These are phyloP conservation scores for Odontomyia ornata DNA, from an alignment of 2,888 invertebrate genomes.

Conservation along the genomic window DNA sequence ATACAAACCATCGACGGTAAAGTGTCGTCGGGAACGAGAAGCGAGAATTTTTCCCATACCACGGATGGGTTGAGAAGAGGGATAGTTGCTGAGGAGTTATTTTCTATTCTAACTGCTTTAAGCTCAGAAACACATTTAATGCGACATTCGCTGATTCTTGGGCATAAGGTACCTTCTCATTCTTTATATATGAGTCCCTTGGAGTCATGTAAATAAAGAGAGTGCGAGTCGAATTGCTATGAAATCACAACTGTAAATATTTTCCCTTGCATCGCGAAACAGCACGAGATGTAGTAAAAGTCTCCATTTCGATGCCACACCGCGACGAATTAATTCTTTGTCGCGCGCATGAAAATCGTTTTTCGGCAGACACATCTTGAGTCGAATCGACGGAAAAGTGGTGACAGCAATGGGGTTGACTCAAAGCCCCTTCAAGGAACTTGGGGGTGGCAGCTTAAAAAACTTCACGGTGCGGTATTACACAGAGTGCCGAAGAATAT, in stretches of 20 bases:
- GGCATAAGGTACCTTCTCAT: neutral
- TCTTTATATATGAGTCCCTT: neutral
- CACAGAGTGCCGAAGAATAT: neutral
- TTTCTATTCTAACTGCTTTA: neutral
- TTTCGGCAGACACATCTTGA: neutral
- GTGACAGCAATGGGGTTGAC: neutral
- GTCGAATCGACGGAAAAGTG: neutral
- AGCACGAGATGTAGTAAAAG: neutral
- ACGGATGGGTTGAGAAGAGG: neutral
- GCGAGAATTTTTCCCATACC: neutral
- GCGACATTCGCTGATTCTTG: neutral
- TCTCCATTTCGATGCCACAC: slow-evolving; percentile 14
- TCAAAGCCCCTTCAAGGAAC: neutral
- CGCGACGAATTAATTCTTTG: neutral
- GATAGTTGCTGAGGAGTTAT: neutral
- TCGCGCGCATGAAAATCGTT: slow-evolving; percentile 27
- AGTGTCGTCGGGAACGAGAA: neutral
- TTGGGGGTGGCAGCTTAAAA: neutral
- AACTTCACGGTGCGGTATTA: neutral
- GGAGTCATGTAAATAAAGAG: neutral
- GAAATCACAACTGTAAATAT: neutral
- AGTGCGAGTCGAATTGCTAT: neutral
- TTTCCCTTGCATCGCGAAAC: slow-evolving; percentile 9
- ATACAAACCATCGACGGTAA: neutral
- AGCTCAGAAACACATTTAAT: neutral